Evolutionary conservation across 1,140 invertebrate genomes (phyloP).

Genomic region (Antheraea pernyi): DNA sequence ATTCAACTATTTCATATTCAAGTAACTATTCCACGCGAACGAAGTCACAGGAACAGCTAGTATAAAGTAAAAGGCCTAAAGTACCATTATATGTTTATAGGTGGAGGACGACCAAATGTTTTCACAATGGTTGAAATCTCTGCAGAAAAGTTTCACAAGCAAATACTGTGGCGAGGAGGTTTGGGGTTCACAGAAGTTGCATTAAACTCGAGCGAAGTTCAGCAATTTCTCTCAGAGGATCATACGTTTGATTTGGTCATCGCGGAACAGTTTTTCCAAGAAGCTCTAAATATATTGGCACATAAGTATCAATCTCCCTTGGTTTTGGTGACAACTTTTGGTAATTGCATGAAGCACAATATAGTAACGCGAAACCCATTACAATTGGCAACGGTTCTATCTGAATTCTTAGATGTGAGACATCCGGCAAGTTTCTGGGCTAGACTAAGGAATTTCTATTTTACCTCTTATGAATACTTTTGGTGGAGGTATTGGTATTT

Average conservation of each 20-base stretch:
- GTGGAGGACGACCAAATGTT: constrained; percentile 52
- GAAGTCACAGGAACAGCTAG: too few species aligned
- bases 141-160: constrained; percentile 49
- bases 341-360: constrained; percentile 79
- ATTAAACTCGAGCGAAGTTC: constrained; percentile 70
- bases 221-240: constrained; percentile 67
- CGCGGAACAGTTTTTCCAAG: constrained; percentile 79
- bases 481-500: constrained; percentile 62
- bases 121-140: constrained; percentile 57
- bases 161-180: constrained; percentile 66
- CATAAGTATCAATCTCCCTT: constrained; percentile 79
- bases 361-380: constrained; percentile 75
- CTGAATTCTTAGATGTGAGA: constrained; percentile 68
- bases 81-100: constrained; percentile 34
- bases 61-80: too few species aligned
- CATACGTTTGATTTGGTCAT: constrained; percentile 78
- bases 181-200: constrained; percentile 70
- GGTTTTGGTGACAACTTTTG: constrained; percentile 77
- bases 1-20: too few species aligned
- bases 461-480: constrained; percentile 53
- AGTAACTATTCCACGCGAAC: too few species aligned
- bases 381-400: constrained; percentile 74
- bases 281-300: constrained; percentile 78
- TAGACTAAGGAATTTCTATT: constrained; percentile 62
- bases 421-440: constrained; percentile 55